A percentile compares a stretch with the other conserved stretches of the same genome.
These are phyloP conservation scores for Indri indri DNA, from an alignment of 2,113 vertebrate species.

Conservation along the genomic window DNA sequence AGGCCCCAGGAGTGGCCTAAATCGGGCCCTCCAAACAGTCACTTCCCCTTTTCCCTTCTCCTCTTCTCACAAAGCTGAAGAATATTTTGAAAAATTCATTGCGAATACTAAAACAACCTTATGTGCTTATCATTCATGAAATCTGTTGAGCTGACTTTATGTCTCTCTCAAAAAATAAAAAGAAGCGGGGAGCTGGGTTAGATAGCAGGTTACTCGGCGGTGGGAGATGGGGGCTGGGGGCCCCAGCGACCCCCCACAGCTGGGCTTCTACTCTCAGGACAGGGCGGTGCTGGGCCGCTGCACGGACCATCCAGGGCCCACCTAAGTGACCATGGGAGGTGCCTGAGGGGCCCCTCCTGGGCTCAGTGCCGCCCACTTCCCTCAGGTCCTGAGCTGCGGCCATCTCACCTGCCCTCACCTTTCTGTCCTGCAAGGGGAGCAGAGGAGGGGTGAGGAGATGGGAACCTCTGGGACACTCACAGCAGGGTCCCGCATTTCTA, in stretches of 20 bases:
- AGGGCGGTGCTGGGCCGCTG: no score
- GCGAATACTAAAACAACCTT: not conserved
- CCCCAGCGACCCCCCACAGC: fast-evolving
- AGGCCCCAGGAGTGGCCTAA: not conserved
- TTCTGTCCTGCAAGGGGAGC: not conserved
- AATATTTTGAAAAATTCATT: not conserved
- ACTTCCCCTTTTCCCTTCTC: not conserved
- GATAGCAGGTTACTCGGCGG: not conserved
- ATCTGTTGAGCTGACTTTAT: not conserved
- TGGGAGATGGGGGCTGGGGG: not conserved
- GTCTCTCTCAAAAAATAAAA: not conserved
- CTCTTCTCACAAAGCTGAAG: not conserved
- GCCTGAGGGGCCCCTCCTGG: not conserved
- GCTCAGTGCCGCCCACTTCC: not conserved
- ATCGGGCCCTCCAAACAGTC: not conserved
- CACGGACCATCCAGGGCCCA: no score
- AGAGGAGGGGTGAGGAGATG: fast-evolving
- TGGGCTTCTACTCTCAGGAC: not conserved
- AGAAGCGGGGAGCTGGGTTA: not conserved
- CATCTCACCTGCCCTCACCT: not conserved
- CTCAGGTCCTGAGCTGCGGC: not conserved
- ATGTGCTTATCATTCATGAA: not conserved
- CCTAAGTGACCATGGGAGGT: not conserved
- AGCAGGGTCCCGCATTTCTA: not conserved
- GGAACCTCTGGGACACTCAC: not conserved